Base-by-base conservation (phyloP, 1,140 invertebrate species). In the Drosophila bocqueti region DNA sequence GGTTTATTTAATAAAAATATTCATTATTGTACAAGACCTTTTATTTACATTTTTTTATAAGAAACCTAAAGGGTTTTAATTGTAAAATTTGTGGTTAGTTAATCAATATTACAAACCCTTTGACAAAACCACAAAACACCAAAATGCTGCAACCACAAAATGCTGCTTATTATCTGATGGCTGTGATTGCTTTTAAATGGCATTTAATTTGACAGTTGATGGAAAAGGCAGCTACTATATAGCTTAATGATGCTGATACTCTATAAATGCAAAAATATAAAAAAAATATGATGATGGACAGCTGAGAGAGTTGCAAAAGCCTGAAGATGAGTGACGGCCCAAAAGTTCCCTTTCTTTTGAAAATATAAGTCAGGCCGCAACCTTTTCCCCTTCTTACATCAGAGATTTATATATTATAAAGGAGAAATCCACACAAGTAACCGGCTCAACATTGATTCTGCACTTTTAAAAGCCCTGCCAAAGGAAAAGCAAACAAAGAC, bases 141-240 rank as follows among this genome's bases (percentile, higher is more conserved):
- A 57, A 62, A 77, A 76, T 45, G 40, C 29, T 54, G 31, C 29
- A 50, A 50, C 55, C 61, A 45, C 64, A 85, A 76, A 76, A 76
- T 26, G 10, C 40, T n/a, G 16, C 60, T 45, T 50, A 75, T 74
- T 54, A 34, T 42, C 40, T 7, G 45, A 31, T 21, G 36, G 9
- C 43, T 55, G 16, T 55, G 64, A 76, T 57, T 68, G 49, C 43
- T 21, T 34, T 62, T 57, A 69, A 77, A 69, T 62, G 63, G 24
- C 40, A 46, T 58, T 71, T 78, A 78, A 78, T 50, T 57, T 50
- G 74, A 36, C 57, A 60, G 47, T 13, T 76, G 42, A 75, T 24
- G 21, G 24, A 13, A 2, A 18, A 7, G 34, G 26, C 26, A 8
- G 24, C 24, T 10, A 21, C 42, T 46, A 45, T 45, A 15, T 0